These are phyloP conservation scores for Chrysolina haemoptera DNA, from an alignment of 2,888 invertebrate species.

Conservation along the genomic window DNA sequence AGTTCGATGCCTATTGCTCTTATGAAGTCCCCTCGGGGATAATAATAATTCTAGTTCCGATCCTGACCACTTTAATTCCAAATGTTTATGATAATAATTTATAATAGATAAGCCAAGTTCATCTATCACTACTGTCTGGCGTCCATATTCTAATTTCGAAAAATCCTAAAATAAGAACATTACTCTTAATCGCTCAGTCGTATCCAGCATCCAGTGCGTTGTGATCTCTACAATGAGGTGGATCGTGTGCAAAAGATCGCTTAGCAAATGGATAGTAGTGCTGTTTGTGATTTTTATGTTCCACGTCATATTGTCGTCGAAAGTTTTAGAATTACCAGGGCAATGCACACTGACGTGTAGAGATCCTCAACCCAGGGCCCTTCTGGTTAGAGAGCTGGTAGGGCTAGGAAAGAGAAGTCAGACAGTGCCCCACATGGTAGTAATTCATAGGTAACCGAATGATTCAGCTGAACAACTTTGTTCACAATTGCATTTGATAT, in stretches of 20 bases:
- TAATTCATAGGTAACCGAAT: constrained; percentile 1
- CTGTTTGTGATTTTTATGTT: neutral
- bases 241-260: constrained; percentile 3
- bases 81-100: neutral
- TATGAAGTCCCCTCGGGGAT: no score
- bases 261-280: neutral
- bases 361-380: constrained; percentile 12
- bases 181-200: neutral
- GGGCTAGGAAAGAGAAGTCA: constrained; percentile 7
- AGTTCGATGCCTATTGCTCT: no score
- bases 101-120: neutral
- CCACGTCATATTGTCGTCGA: neutral
- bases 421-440: neutral
- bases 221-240: neutral
- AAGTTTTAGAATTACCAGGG: neutral
- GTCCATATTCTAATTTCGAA: constrained; percentile 11
- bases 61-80: no score
- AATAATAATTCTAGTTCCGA: no score
- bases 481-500: no score
- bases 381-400: constrained; percentile 7
- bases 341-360: neutral
- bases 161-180: constrained; percentile 7
- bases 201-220: constrained; percentile 10
- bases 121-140: neutral
- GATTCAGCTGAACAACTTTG: no score